A percentile compares a stretch with the other conserved stretches of the same genome.
Conservation (phyloP, 2,888 invertebrate species). For the Agrenia bidenticulata region DNA sequence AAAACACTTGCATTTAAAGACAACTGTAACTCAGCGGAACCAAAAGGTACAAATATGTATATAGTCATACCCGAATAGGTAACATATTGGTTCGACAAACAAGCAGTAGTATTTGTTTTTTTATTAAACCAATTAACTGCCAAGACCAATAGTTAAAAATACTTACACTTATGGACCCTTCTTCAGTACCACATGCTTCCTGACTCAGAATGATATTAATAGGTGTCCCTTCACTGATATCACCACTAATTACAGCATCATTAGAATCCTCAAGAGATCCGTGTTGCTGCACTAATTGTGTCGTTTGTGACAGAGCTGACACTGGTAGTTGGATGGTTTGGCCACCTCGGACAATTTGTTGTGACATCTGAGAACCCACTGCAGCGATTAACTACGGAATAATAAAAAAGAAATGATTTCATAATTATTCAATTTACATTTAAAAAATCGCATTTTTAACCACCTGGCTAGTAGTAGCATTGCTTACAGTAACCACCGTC, state of each 20-base stretch:
- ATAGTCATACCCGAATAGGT: too few relatives aligned
- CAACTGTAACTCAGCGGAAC: too few relatives aligned
- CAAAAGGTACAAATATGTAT: too few relatives aligned
- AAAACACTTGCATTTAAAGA: too few relatives aligned
- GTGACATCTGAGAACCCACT: conserved; percentile 27
- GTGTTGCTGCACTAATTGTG: conserved; percentile 23
- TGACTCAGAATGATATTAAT: conserved; percentile 35
- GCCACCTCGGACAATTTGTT: conserved; percentile 30
- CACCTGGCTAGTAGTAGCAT: background rate
- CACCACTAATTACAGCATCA: conserved; percentile 34
- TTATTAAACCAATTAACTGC: too few relatives aligned
- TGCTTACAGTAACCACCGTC: background rate
- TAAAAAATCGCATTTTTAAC: too few relatives aligned
- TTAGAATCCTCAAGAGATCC: conserved; percentile 28
- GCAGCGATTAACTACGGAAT: conserved; percentile 30
- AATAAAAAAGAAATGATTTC: too few relatives aligned
- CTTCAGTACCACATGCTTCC: conserved; percentile 3
- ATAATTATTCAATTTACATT: too few relatives aligned
- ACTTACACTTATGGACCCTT: too few relatives aligned
- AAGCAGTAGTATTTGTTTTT: too few relatives aligned
- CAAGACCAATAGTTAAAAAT: too few relatives aligned
- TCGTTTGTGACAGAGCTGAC: conserved; percentile 25
- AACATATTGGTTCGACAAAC: too few relatives aligned
- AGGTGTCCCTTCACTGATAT: conserved; percentile 36
- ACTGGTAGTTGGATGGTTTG: conserved; percentile 6